phyloP scores from a whole-genome alignment of 2,888 invertebrate species.

The Archips xylosteana region DNA sequence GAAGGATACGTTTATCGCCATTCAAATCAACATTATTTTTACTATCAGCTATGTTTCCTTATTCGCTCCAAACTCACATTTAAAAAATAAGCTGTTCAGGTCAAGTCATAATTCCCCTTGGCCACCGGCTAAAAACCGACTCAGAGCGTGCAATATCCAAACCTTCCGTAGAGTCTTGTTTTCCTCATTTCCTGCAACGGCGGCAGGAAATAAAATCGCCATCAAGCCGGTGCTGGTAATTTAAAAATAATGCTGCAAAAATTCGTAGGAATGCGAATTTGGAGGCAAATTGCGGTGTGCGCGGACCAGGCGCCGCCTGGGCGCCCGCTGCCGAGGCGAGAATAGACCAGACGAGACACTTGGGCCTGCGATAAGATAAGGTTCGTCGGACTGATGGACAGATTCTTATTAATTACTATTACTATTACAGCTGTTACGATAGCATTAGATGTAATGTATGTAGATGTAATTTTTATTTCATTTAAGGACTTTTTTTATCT shows the following conservation, averaged over 20 bases:
- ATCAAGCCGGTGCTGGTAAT: slow-evolving; percentile 78
- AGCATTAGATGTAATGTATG: too few relatives aligned
- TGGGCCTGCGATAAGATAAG: neutral
- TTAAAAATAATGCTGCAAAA: slow-evolving; percentile 81
- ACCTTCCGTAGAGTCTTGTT: slow-evolving; percentile 70
- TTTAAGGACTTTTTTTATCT: too few relatives aligned
- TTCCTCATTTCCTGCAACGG: slow-evolving; percentile 75
- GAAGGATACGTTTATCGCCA: too few relatives aligned
- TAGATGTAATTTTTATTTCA: too few relatives aligned
- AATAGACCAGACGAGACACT: slow-evolving; percentile 18
- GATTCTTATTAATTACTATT: neutral
- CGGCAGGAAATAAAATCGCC: slow-evolving; percentile 80
- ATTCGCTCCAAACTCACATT: too few relatives aligned
- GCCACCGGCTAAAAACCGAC: slow-evolving; percentile 47
- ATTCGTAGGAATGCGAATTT: slow-evolving; percentile 72
- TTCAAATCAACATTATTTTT: too few relatives aligned
- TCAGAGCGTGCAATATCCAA: slow-evolving; percentile 63
- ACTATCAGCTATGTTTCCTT: too few relatives aligned
- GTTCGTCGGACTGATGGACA: neutral
- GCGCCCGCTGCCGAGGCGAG: slow-evolving; percentile 36
- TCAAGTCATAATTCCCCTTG: slow-evolving; percentile 30
- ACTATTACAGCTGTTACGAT: neutral
- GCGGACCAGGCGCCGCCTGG: slow-evolving; percentile 59
- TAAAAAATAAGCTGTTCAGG: slow-evolving; percentile 23
- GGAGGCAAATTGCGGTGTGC: slow-evolving; percentile 71